A percentile compares a stretch with the other conserved stretches of the same genome.
phyloP scores from a whole-genome alignment of 2,888 invertebrate genomes.

The Sphecodes monilicornis region DNA sequence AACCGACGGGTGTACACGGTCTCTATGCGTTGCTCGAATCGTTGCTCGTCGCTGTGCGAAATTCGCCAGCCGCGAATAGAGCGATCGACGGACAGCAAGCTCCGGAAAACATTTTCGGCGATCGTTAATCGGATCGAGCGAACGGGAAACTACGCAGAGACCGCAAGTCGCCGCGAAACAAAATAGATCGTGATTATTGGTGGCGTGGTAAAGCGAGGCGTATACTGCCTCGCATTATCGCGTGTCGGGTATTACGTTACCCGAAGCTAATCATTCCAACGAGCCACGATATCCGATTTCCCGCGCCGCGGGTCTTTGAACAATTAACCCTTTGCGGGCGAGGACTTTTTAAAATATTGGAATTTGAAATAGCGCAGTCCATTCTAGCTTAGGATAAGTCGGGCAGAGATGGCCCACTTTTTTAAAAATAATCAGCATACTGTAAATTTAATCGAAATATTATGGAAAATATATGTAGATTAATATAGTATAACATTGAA shows the following conservation, averaged over 20 bases:
- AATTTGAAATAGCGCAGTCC: no score
- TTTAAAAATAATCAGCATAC: no score
- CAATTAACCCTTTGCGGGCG: no score
- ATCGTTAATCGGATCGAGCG: not conserved
- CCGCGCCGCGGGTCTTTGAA: not conserved
- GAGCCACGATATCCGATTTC: not conserved
- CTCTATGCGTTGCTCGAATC: not conserved
- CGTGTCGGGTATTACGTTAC: not conserved
- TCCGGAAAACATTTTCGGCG: not conserved
- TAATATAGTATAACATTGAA: no score
- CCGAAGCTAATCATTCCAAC: not conserved
- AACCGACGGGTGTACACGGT: not conserved
- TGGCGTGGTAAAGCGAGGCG: slow-evolving; percentile 28
- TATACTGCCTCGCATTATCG: not conserved
- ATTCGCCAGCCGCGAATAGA: not conserved
- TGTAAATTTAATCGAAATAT: no score
- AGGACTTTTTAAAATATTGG: no score
- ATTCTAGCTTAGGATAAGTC: no score
- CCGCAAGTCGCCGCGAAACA: slow-evolving; percentile 11
- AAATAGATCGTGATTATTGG: slow-evolving; percentile 48
- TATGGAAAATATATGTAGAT: no score
- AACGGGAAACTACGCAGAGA: not conserved
- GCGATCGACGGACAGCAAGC: not conserved
- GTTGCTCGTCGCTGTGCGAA: not conserved
- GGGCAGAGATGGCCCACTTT: no score